These are phyloP conservation scores for Drosophila mercatorum DNA, from an alignment of 2,888 invertebrate species.

Conservation along the genomic window DNA sequence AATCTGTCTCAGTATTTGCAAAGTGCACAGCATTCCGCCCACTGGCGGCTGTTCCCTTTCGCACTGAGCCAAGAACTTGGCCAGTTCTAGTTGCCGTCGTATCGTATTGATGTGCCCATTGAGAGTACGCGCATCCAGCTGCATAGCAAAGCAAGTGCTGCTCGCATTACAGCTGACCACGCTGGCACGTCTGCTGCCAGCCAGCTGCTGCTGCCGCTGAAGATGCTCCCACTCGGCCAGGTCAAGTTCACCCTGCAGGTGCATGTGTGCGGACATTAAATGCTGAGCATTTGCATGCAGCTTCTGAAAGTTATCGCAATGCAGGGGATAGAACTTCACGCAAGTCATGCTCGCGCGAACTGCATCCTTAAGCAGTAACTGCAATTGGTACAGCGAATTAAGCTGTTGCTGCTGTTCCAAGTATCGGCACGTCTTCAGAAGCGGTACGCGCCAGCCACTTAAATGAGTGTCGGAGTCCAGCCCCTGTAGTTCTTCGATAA, in stretches of 20 bases:
- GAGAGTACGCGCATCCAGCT: conserved; percentile 89
- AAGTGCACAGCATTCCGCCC: conserved; percentile 56
- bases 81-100: conserved; percentile 91
- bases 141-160: conserved; percentile 86
- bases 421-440: conserved; percentile 89
- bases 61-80: conserved; percentile 89
- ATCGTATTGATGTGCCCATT: conserved; percentile 92
- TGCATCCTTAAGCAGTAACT: conserved; percentile 89
- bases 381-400: conserved; percentile 90
- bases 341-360: conserved; percentile 92
- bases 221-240: conserved; percentile 86
- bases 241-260: conserved; percentile 88
- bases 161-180: conserved; percentile 31
- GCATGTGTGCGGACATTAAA: conserved; percentile 87
- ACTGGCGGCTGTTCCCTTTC: conserved; percentile 83
- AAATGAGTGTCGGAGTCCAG: conserved; percentile 88
- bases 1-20: conserved; percentile 80
- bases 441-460: conserved; percentile 89
- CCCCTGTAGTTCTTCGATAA: conserved; percentile 88
- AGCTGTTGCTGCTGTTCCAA: conserved; percentile 89
- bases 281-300: conserved; percentile 86
- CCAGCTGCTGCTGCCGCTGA: conserved; percentile 81
- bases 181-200: conserved; percentile 61
- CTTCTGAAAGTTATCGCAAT: conserved; percentile 86
- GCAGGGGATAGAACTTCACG: conserved; percentile 89